A percentile compares a stretch with the other conserved stretches of the same genome.
Evolutionary conservation across 2,888 invertebrate species (phyloP).

Genomic region (Euspilapteryx auroguttella): DNA sequence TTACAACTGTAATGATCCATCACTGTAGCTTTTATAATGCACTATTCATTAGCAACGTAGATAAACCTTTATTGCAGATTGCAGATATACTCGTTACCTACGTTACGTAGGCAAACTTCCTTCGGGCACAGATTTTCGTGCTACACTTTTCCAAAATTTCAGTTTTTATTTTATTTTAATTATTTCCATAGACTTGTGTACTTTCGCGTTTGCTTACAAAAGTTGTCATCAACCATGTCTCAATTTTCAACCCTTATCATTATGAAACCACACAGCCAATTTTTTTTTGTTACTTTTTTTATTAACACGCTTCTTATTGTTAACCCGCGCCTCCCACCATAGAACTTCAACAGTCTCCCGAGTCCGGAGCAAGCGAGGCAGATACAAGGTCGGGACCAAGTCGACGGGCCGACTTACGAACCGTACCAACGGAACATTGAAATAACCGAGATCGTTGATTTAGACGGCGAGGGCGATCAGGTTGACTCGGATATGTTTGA

Average conservation of each 20-base stretch:
- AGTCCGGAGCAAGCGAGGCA: conserved; percentile 25
- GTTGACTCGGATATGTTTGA: conserved; percentile 19
- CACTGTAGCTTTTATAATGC: too few relatives aligned
- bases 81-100: too few relatives aligned
- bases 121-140: too few relatives aligned
- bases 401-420: conserved; percentile 26
- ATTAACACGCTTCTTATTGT: conserved; percentile 64
- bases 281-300: conserved; percentile 38
- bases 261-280: conserved; percentile 26
- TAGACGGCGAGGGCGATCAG: conserved; percentile 27
- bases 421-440: conserved; percentile 29
- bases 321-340: conserved; percentile 42
- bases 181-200: too few relatives aligned
- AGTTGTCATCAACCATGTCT: conserved; percentile 34
- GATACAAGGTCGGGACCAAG: conserved; percentile 26
- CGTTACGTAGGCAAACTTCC: too few relatives aligned
- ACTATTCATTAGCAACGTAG: too few relatives aligned
- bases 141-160: too few relatives aligned
- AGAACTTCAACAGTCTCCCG: conserved; percentile 56
- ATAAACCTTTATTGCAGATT: too few relatives aligned
- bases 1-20: too few relatives aligned
- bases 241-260: conserved; percentile 1
- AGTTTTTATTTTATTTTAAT: too few relatives aligned
- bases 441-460: conserved; percentile 26
- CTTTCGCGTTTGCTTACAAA: too few relatives aligned